Base-by-base conservation (phyloP, 2,113 vertebrate genomes). In the Hystrix brachyura region DNA sequence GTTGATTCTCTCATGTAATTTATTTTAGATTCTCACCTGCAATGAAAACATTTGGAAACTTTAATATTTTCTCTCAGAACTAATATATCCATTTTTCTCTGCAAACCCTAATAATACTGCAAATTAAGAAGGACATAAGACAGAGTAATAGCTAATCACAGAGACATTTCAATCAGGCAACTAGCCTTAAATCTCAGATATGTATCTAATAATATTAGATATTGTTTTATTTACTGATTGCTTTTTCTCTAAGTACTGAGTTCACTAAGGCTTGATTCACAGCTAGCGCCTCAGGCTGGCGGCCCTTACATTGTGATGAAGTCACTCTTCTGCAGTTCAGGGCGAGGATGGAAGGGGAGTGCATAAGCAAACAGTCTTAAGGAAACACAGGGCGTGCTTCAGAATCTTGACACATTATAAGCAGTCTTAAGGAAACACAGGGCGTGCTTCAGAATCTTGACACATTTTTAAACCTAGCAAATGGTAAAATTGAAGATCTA, bases 401-500 rank as follows among this genome's bases (percentile, higher is more conserved):
- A 97, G 84, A 90, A 93, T 43, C 53, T n/a, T 95, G 94, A 95
- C 90, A 80, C 21, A 87, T 83, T 96, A n/a, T n/a, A n/a, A n/a
- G n/a, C 74, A 89, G 2, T 79, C 65, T 87, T 59, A 38, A 17
- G 84, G 53, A 43, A 90, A 94, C 83, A 83, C 6, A 65, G 32
- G 78, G 11, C 25, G 60, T 57, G 14, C 72, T 83, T 96, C 84
- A 97, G 84, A 90, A 93, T 46, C 53, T 95, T 95, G 94, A 95
- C 90, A 80, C 21, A 87, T 83, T 96, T 95, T 97, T 92, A 94
- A 91, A 93, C 51, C 62, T 13, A 81, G 60, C 46, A 94, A 96
- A 97, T 94, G 87, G 74, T 34, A 87, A 95, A 97, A 97, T 48
- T 94, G 96, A 97, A 93, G 59, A 87, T 92, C 92, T 95, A 48